phyloP scores from a whole-genome alignment of 2,888 invertebrate genomes.

The Liopterus haemorrhoidalis region DNA sequence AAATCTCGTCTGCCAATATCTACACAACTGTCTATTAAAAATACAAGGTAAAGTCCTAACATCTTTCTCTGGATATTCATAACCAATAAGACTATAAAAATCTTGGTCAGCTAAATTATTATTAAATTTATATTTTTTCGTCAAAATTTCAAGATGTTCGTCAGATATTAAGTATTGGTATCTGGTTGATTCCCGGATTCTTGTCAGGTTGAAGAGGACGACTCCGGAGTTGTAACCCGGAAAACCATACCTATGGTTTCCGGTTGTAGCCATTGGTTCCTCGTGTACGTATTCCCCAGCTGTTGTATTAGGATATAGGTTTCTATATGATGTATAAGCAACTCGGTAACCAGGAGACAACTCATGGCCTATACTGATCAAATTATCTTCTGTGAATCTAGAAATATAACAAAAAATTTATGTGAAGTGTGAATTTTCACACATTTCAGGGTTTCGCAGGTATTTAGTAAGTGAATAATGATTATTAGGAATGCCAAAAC shows the following conservation, averaged over 20 bases:
- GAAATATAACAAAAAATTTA: too few relatives aligned
- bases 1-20: slow-evolving; percentile 75
- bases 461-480: too few relatives aligned
- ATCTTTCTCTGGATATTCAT: slow-evolving; percentile 62
- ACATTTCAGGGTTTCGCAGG: too few relatives aligned
- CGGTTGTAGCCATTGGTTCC: slow-evolving; percentile 32
- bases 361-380: slow-evolving; percentile 69
- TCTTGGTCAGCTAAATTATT: slow-evolving; percentile 80
- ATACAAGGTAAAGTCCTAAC: slow-evolving; percentile 68
- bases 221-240: slow-evolving; percentile 81
- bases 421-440: too few relatives aligned
- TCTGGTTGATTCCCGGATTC: slow-evolving; percentile 56
- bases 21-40: slow-evolving; percentile 76
- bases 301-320: slow-evolving; percentile 54
- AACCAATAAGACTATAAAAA: slow-evolving; percentile 67
- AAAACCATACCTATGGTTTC: slow-evolving; percentile 48
- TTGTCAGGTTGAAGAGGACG: slow-evolving; percentile 61
- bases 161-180: slow-evolving; percentile 55
- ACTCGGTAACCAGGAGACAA: slow-evolving; percentile 74
- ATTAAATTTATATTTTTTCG: slow-evolving; percentile 58
- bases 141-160: slow-evolving; percentile 50
- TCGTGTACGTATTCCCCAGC: slow-evolving; percentile 49
- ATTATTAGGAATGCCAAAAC: too few relatives aligned
- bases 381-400: slow-evolving; percentile 54
- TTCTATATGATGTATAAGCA: slow-evolving; percentile 61